phyloP scores from a whole-genome alignment of 2,888 invertebrate genomes.

The Napeogenes sylphis region DNA sequence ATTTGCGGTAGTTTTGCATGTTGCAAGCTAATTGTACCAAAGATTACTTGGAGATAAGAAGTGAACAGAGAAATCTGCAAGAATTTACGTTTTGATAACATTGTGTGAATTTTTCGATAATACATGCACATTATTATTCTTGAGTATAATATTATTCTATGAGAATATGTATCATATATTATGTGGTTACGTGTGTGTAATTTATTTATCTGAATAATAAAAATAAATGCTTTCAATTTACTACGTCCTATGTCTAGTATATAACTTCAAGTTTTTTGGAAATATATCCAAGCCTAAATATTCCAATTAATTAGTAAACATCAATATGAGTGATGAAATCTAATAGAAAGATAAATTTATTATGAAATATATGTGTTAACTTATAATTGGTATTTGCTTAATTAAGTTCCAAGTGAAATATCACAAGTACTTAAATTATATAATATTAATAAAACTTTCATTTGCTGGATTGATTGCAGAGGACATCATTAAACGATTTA shows the following conservation, averaged over 20 bases:
- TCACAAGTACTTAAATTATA: conserved; percentile 14
- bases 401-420: conserved; percentile 9
- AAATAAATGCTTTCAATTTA: not conserved
- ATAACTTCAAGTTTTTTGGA: no score
- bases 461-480: conserved; percentile 16
- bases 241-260: no score
- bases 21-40: conserved; percentile 11
- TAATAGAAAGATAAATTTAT: no score
- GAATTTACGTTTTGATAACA: no score
- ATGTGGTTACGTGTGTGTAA: not conserved
- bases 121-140: no score
- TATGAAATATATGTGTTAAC: not conserved
- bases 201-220: not conserved
- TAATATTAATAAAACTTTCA: conserved; percentile 16
- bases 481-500: conserved; percentile 17
- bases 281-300: no score
- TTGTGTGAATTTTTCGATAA: no score
- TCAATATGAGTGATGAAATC: no score
- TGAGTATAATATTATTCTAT: no score
- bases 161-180: not conserved
- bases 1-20: conserved; percentile 13
- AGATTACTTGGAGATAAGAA: conserved; percentile 5
- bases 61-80: not conserved
- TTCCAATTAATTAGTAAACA: no score
- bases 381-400: not conserved